A percentile compares a stretch with the other conserved stretches of the same genome.
phyloP scores from a whole-genome alignment of 2,113 vertebrate species.

The Bostrychus sinensis region DNA sequence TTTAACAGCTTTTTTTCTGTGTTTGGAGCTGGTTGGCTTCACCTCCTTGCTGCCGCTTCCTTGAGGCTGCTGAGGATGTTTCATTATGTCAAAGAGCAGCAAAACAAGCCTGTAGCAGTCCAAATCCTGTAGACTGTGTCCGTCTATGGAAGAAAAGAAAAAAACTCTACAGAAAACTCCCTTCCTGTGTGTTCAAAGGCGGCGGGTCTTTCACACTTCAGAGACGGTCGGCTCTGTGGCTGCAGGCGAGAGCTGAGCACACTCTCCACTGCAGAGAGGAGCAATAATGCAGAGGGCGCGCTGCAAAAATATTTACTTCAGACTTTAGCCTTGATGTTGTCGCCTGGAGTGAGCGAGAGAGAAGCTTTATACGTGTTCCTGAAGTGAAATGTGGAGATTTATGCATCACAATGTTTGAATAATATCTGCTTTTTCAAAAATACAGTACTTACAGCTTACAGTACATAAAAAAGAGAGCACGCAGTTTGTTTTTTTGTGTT shows the following conservation, averaged over 20 bases:
- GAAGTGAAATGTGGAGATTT: constrained; percentile 16
- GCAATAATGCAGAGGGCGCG: constrained; percentile 51
- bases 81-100: constrained; percentile 68
- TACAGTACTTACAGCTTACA: too few relatives aligned
- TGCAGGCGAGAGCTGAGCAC: constrained; percentile 53
- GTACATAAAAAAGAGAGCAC: too few relatives aligned
- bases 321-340: constrained; percentile 52
- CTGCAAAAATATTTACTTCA: constrained; percentile 30
- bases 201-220: constrained; percentile 65
- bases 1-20: constrained; percentile 13
- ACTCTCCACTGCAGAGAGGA: constrained; percentile 46
- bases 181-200: constrained; percentile 64
- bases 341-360: constrained; percentile 38
- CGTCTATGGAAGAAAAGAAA: constrained; percentile 56
- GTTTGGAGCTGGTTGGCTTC: constrained; percentile 26
- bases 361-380: constrained; percentile 16
- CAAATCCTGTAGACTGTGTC: constrained; percentile 65
- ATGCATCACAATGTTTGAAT: constrained; percentile 14
- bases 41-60: constrained; percentile 20
- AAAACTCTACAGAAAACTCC: constrained; percentile 64
- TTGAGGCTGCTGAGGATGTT: constrained; percentile 52
- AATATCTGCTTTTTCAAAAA: constrained; percentile 1
- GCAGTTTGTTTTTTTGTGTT: too few relatives aligned
- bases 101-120: constrained; percentile 72
- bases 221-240: constrained; percentile 58